Evolutionary conservation across 2,113 vertebrate genomes (phyloP), one percentile per base, ranked within the genome.

Genomic region (Baryphthengus martii): DNA sequence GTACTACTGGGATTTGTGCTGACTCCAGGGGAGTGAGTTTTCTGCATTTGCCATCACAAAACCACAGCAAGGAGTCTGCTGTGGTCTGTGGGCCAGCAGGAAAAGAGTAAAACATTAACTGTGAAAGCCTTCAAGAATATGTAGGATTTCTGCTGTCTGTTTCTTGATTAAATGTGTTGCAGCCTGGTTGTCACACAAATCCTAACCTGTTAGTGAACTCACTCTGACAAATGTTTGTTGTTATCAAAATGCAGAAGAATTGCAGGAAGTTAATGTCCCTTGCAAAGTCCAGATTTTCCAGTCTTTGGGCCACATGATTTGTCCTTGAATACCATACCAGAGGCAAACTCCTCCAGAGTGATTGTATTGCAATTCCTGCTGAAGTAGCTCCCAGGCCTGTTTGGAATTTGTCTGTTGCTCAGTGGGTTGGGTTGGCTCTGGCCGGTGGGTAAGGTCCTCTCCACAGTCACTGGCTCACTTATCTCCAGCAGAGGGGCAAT

Each of bases 241-340:
- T 49, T 95, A 66, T 49, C 63, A 94, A 84, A 80, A 71, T 0
- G 0, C 4, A 9, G 50, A 86, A 79, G 44, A 92, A 95, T 83
- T 66, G 18, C 59, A 1, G 5, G 20, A 92, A 95, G 75, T 88
- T 96, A 92, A 89, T 92, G 84, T 92, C 63, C 91, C 93, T 94
- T 95, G 72, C 45, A 66, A 86, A 92, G 65, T 73, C 72, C 80
- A 84, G 61, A 87, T 94, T 95, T 96, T 95, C 76, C 87, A 84
- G 84, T 86, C 63, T 74, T 96, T 71, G 55, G 80, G 68, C 68
- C 59, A 74, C 63, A 59, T 74, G 13, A 33, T 92, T 91, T 6
- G 4, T 71, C 91, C 59, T 89, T 89, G 76, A 77, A 70, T 18
- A 53, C 17, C 68, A 33, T 2, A 1, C 7, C 45, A 89, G 71